Conservation (phyloP, 2,113 vertebrate species). For the Percina caprodes region DNA sequence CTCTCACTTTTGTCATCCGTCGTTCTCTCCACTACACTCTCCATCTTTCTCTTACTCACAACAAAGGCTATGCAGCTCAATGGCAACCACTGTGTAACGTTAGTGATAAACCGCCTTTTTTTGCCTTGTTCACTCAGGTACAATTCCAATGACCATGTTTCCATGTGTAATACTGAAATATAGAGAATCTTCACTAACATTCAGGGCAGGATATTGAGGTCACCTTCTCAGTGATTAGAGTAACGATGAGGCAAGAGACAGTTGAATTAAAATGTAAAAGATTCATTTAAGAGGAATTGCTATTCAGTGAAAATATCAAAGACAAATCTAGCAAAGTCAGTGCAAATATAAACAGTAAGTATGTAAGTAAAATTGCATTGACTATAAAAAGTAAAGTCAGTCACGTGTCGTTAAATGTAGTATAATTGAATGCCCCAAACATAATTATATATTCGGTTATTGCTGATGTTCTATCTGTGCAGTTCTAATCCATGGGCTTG, state of each 20-base stretch:
- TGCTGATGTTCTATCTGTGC: neutral
- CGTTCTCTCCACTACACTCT: conserved; percentile 41
- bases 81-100: conserved; percentile 4
- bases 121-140: neutral
- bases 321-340: neutral
- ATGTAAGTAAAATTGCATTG: neutral
- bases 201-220: neutral
- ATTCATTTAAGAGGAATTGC: no score
- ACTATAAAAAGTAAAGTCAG: neutral
- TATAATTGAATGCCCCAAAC: neutral
- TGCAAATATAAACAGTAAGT: neutral
- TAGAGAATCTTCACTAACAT: neutral
- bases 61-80: neutral
- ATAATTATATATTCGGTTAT: neutral
- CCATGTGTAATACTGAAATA: neutral
- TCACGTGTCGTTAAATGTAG: neutral
- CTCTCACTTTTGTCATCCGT: conserved; percentile 57
- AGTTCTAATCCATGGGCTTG: neutral
- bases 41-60: conserved; percentile 34
- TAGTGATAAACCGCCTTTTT: neutral
- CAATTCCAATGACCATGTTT: neutral
- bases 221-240: neutral
- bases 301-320: neutral
- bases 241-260: neutral
- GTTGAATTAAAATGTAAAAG: neutral